phyloP scores from a whole-genome alignment of 1,140 invertebrate genomes.

The Drosophila dunni region DNA sequence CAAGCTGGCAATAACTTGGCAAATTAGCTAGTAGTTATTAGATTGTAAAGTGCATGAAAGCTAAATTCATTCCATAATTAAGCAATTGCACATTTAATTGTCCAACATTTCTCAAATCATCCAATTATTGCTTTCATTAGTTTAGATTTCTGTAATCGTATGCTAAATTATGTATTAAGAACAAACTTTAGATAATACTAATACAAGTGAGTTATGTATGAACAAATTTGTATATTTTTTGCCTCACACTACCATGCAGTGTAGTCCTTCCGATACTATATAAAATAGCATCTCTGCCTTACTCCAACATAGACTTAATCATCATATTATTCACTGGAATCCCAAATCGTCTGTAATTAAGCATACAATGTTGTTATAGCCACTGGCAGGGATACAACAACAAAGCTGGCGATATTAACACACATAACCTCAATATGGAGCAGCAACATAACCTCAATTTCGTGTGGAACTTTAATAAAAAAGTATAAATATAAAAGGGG shows the following conservation, averaged over 20 bases:
- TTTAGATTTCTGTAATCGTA: neutral
- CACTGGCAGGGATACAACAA: slow-evolving; percentile 29
- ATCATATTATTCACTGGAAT: neutral
- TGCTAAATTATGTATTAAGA: neutral
- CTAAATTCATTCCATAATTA: slow-evolving; percentile 24
- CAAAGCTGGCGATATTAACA: slow-evolving; percentile 17
- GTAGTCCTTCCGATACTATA: too few species aligned
- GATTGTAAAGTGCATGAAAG: slow-evolving; percentile 41
- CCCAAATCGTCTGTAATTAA: neutral
- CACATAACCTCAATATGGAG: slow-evolving; percentile 52
- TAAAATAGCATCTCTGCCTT: too few species aligned
- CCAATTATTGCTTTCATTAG: slow-evolving; percentile 23
- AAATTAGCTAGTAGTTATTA: slow-evolving; percentile 50
- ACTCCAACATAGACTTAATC: neutral
- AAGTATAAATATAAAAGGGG: neutral
- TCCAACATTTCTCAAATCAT: slow-evolving; percentile 10
- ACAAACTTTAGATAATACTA: neutral
- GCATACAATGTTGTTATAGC: slow-evolving; percentile 21
- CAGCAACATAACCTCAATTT: slow-evolving; percentile 48
- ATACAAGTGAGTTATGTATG: neutral
- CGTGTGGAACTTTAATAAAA: neutral
- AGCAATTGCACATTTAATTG: slow-evolving; percentile 34
- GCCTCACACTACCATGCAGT: neutral
- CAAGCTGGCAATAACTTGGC: slow-evolving; percentile 46
- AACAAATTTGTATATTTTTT: neutral